Base-by-base conservation (phyloP, 2,888 invertebrate species). In the Synanthedon tipuliformis region DNA sequence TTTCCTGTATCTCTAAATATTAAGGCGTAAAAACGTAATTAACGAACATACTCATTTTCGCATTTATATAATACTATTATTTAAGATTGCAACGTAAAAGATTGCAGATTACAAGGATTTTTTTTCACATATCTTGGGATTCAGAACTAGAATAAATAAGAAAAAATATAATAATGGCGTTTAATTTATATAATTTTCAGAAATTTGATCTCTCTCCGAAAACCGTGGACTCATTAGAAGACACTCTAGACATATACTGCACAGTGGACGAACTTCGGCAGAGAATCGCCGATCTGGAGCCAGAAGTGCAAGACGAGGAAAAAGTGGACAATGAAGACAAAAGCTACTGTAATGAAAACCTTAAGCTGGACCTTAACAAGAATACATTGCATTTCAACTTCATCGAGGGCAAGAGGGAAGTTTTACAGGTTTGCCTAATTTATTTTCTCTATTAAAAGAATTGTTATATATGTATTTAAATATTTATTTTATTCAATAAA, bases 231-330 rank as follows among this genome's bases (percentile, higher is more conserved):
- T 81, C 88, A 55, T 72, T 89, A 55, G 89, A 90, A 67, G 89
- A 90, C 56, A 87, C 88, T 34, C 74, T 91, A 61, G 90, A 91
- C 65, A 90, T 92, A 56, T 92, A 92, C 72, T 92, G 91, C 75
- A 89, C 92, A 1, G 92, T 91, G 50, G 91, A 91, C 63, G 91
- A 92, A 66, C 71, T 92, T 41, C 75, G 90, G 53, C 89, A 90
- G 60, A 81, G 89, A 60, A 89, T 89, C 57, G 81, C 79, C 48
- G 83, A 71, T 1, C 59, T 88, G 60, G 82, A 85, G 58, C 84
- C 87, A 0, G 84, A 85, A 53, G 77, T 85, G 12, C 72, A 78
- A 57, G 59, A 73, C 16, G 60, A 66, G 3, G 75, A 73, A 54
- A 75, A 73, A 54, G 61, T 61, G 34, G 72, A 75, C 54, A 64